phyloP scores from a whole-genome alignment of 2,888 invertebrate genomes.

The Stenchaetothrips biformis region DNA sequence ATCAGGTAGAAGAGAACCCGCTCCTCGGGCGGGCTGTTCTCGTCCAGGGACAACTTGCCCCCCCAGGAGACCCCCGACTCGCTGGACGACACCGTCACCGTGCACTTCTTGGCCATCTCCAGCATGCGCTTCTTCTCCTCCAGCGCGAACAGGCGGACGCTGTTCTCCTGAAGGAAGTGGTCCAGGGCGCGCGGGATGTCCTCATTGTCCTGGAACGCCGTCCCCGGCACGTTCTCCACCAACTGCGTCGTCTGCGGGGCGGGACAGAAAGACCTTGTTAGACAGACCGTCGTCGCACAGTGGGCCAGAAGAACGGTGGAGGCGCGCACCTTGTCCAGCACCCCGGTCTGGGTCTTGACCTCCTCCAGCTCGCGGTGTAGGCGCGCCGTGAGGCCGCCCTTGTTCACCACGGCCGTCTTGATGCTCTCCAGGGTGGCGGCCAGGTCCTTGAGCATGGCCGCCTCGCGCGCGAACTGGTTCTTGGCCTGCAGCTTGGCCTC shows the following conservation, averaged over 20 bases:
- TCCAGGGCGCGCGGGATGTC: constrained; percentile 3
- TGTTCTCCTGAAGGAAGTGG: not conserved
- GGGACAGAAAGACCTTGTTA: not conserved
- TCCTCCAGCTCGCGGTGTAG: constrained; percentile 1
- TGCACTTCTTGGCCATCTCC: constrained; percentile 7
- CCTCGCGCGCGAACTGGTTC: not conserved
- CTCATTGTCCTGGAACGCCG: constrained; percentile 9
- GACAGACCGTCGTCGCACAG: not conserved
- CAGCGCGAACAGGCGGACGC: not conserved
- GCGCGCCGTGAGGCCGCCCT: not conserved
- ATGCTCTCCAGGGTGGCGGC: not conserved
- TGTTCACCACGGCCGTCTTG: not conserved
- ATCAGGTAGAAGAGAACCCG: not conserved
- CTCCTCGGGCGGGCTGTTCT: not conserved
- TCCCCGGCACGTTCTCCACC: not conserved
- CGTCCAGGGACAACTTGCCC: not conserved
- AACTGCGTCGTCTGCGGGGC: not conserved
- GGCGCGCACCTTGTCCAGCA: constrained; percentile 7
- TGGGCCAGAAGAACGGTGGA: too few species aligned
- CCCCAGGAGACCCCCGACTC: not conserved
- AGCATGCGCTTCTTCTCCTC: constrained; percentile 13
- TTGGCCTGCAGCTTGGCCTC: constrained; percentile 12
- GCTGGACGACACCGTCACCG: not conserved
- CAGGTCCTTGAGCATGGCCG: not conserved
- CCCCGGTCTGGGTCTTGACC: not conserved